Base-by-base conservation (phyloP, 2,797 vertebrate species). In the Valencia hispanica region DNA sequence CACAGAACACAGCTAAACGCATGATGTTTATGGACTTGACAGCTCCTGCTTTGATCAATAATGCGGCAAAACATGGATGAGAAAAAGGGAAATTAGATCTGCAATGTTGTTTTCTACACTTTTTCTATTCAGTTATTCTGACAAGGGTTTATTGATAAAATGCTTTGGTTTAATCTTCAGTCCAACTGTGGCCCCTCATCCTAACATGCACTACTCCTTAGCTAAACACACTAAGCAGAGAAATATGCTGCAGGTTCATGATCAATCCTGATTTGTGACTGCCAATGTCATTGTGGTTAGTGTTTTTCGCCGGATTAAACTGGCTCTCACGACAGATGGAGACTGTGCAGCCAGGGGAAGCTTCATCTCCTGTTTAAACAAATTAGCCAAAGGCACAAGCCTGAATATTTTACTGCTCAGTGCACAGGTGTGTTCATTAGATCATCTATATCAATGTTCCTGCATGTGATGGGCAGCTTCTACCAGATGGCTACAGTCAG, bases 341-440 rank as follows among this genome's bases (percentile, higher is more conserved):
- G 78, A 70, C 57, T n/a, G 79, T 78, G 53, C 36, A 79, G 74
- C 80, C 70, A 25, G 53, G 78, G 59, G 70, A 86, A 74, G 70
- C 82, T 47, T 59, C 68, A 72, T 73, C 74, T 77, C 76, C 73
- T 93, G 90, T 91, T 89, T 93, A 94, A 95, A 95, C 93, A 95
- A 93, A 94, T 94, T 91, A 94, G 82, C 76, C 55, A 57, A 51
- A 73, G 77, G 84, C 45, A 1, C 83, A 86, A 89, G 80, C 71
- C 85, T 91, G 75, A 86, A 88, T 87, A 84, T 87, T 87, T 85
- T 72, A 92, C 87, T 27, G 82, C 12, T 93, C 55, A 51, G 76
- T 91, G 89, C 84, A 82, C 87, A 87, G 86, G 75, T 17, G 61
- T 79, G 82, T 87, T 93, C 77, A 90, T 84, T 85, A 89, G 93